Evolutionary conservation across 2,797 vertebrate species (phyloP), one percentile per base, ranked within the genome.

Genomic region (Apogon hyalosoma): DNA sequence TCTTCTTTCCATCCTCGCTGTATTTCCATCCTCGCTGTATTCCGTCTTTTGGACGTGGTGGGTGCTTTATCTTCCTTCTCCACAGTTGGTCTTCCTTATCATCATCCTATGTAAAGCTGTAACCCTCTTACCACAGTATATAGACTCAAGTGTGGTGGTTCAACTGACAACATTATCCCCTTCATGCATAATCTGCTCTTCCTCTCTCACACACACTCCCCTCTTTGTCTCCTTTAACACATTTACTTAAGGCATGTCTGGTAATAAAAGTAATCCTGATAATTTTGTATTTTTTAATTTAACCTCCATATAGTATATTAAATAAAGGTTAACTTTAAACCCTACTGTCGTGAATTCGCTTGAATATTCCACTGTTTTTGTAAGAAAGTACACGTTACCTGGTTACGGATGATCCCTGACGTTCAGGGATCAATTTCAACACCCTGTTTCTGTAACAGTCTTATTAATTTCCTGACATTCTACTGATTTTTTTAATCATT

Each of bases 141-240:
- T 24, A n/a, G 41, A 41, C 14, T 46, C 43, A 16, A 59, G 9
- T 19, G 46, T 65, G 14, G 21, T 49, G 11, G 3, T 55, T 62
- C 18, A 50, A 40, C 13, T 54, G 59, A 75, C 39, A 36, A 19
- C 50, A 45, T 50, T 28, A 62, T 38, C 40, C n/a, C 9, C 24
- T 62, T 40, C 31, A 59, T 55, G 42, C 38, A 73, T 74, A 63
- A 62, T 63, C 43, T 53, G 16, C 40, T 45, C 19, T 40, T 10
- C 11, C 2, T 40, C 28, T 40, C 4, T 11, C 28, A 15, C 21
- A 46, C 16, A 45, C 14, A 58, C 36, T 3, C 43, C n/a, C 7
- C 19, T 15, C 6, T 58, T 40, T 54, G 9, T 18, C 7, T 18
- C n/a, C 16, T 43, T 19, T 43, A 2, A 16, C 48, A 6, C 18